Conservation (phyloP, 2,888 invertebrate species). For the Ophion slaviceki region DNA sequence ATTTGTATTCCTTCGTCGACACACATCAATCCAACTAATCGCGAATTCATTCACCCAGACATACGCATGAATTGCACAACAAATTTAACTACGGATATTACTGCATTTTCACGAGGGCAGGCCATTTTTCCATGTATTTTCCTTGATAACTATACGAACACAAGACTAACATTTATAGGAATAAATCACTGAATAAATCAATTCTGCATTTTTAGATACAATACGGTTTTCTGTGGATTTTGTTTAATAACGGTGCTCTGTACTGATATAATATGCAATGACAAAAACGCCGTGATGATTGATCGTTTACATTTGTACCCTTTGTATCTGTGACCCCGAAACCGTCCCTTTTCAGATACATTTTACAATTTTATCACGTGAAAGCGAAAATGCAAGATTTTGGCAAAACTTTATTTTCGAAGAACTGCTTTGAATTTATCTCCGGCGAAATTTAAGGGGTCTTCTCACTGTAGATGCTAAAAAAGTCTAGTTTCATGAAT, state of each 20-base stretch:
- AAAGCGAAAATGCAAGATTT: too few relatives aligned
- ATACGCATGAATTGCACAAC: constrained; percentile 45
- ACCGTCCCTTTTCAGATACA: too few relatives aligned
- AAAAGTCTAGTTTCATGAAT: too few relatives aligned
- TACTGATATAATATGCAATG: not conserved
- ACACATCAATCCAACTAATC: constrained; percentile 36
- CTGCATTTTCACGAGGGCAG: constrained; percentile 6
- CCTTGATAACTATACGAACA: not conserved
- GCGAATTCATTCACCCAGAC: constrained; percentile 31
- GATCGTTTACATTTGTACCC: too few relatives aligned
- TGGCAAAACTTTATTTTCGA: too few relatives aligned
- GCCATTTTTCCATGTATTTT: constrained; percentile 33
- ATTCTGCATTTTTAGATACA: not conserved
- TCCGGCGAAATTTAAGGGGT: too few relatives aligned
- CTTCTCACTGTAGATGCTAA: too few relatives aligned
- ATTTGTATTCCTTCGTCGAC: constrained; percentile 9
- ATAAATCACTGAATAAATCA: not conserved
- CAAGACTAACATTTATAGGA: too few relatives aligned
- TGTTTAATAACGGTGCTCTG: not conserved
- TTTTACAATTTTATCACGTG: too few relatives aligned
- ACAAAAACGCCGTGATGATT: not conserved
- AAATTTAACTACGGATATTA: constrained; percentile 4
- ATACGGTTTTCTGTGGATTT: not conserved
- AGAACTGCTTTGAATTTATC: too few relatives aligned
- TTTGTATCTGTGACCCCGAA: too few relatives aligned